phyloP scores from a whole-genome alignment of 2,797 vertebrate species.

The Poeciliopsis gracilis region DNA sequence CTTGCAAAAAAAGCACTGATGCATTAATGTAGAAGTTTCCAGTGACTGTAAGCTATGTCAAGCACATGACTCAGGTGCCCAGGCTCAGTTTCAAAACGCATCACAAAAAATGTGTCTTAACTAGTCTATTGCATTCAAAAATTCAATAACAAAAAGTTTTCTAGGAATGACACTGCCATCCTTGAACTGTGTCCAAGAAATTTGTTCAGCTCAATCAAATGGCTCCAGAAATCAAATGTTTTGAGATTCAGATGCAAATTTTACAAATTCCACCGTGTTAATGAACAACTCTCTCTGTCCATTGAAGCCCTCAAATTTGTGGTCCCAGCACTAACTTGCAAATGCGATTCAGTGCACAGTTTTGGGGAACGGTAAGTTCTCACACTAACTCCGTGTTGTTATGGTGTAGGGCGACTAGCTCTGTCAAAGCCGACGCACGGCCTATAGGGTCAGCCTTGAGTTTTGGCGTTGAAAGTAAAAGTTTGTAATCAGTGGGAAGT shows the following conservation, averaged over 20 bases:
- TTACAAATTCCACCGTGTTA: not conserved
- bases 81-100: not conserved
- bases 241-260: not conserved
- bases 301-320: not conserved
- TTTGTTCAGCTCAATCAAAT: not conserved
- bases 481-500: slow-evolving; percentile 48
- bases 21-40: not conserved
- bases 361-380: slow-evolving; percentile 7
- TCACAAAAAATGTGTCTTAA: not conserved
- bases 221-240: not conserved
- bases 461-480: slow-evolving; percentile 45
- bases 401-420: slow-evolving; percentile 18
- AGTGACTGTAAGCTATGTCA: not conserved
- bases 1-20: not conserved
- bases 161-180: not conserved
- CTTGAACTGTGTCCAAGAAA: not conserved
- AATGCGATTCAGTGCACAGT: slow-evolving; percentile 7
- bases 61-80: not conserved
- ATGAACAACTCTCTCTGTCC: not conserved
- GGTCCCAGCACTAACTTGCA: not conserved
- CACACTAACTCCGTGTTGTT: slow-evolving; percentile 13
- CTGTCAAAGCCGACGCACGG: slow-evolving; percentile 40
- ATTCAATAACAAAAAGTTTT: not conserved
- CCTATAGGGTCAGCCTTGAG: slow-evolving; percentile 44
- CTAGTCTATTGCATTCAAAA: not conserved